A percentile compares a stretch with the other conserved stretches of the same genome.
Evolutionary conservation across 2,113 vertebrate species (phyloP).

Genomic region (Cacatua alba): DNA sequence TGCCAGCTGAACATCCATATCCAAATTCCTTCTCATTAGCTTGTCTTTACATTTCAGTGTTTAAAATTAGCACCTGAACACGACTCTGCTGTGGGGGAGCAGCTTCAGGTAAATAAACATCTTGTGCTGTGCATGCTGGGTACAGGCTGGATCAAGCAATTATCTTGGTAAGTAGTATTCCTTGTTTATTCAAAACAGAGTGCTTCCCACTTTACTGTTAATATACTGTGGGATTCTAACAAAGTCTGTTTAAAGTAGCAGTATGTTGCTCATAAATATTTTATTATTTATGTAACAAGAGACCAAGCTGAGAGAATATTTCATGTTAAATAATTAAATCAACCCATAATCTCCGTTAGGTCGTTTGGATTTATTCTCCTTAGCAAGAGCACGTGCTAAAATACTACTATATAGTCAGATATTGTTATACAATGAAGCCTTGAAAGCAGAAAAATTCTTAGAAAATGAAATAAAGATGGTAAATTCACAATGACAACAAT

Average conservation of each 20-base stretch:
- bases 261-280: neutral
- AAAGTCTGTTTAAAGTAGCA: neutral
- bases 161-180: neutral
- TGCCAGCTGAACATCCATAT: neutral
- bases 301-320: neutral
- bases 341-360: neutral
- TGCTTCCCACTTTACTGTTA: neutral
- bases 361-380: neutral
- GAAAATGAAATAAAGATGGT: neutral
- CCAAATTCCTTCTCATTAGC: slow-evolving; percentile 23
- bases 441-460: neutral
- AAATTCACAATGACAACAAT: neutral
- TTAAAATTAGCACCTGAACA: slow-evolving; percentile 27
- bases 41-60: neutral
- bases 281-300: neutral
- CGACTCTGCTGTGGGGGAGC: neutral
- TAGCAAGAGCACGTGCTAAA: neutral
- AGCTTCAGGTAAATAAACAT: neutral
- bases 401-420: neutral
- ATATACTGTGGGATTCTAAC: neutral
- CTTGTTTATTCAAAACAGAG: neutral
- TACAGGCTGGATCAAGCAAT: neutral
- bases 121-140: neutral
- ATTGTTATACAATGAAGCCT: neutral
- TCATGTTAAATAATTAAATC: neutral